phyloP scores from a whole-genome alignment of 1,140 invertebrate genomes.

The Meloidogyne exigua region DNA sequence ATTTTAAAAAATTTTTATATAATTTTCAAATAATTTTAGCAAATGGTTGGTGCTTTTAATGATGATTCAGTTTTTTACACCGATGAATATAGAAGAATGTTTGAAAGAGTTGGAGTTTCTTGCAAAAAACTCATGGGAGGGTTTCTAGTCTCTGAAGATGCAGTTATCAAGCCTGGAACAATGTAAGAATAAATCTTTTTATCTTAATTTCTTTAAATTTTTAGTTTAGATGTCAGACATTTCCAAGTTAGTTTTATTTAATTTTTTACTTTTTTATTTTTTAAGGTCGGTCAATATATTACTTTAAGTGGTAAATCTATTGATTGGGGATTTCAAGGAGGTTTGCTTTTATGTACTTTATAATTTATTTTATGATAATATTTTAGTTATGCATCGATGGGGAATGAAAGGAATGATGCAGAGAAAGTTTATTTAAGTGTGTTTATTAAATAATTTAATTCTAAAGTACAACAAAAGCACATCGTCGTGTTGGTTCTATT shows the following conservation, averaged over 20 bases:
- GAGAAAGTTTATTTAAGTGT: constrained; percentile 21
- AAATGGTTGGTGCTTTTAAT: constrained; percentile 58
- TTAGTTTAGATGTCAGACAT: constrained; percentile 79
- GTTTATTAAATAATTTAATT: background rate
- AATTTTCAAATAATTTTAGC: constrained; percentile 38
- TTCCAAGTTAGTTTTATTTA: constrained; percentile 67
- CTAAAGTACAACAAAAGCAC: constrained; percentile 84
- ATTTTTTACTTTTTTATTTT: constrained; percentile 37
- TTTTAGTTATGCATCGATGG: constrained; percentile 83
- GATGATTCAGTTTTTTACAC: constrained; percentile 70
- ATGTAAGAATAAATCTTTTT: constrained; percentile 53
- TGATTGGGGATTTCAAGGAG: constrained; percentile 91
- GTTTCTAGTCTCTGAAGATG: constrained; percentile 82
- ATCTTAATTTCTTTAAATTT: background rate
- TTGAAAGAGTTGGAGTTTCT: constrained; percentile 79
- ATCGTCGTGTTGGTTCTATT: constrained; percentile 84
- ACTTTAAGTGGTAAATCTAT: constrained; percentile 89
- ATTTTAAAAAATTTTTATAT: background rate
- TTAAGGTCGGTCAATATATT: constrained; percentile 79
- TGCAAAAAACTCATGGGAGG: constrained; percentile 80
- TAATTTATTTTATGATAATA: too few relatives aligned
- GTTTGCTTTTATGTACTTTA: too few relatives aligned
- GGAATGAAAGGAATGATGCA: constrained; percentile 89
- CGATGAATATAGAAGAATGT: constrained; percentile 83
- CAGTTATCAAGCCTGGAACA: constrained; percentile 80